phyloP scores from a whole-genome alignment of 2,888 invertebrate genomes.

The Acleris emargana region DNA sequence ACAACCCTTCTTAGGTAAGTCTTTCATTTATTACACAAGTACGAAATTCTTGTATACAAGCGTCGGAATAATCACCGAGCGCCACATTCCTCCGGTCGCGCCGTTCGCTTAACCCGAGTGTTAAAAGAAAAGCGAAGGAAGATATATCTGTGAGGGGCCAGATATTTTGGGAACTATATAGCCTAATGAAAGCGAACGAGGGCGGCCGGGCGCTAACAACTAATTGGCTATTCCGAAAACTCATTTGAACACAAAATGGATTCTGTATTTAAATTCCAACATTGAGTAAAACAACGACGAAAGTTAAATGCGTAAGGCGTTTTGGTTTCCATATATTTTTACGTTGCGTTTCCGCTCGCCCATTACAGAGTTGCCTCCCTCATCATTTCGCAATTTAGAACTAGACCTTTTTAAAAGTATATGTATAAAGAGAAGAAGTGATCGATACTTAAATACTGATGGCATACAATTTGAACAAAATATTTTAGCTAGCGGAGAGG shows the following conservation, averaged over 20 bases:
- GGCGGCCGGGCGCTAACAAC: slow-evolving; percentile 83
- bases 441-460: not conserved
- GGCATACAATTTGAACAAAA: no score
- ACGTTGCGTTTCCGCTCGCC: slow-evolving; percentile 35
- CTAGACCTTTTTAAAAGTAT: slow-evolving; percentile 7
- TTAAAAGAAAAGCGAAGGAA: slow-evolving; percentile 76
- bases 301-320: slow-evolving; percentile 76
- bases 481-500: no score
- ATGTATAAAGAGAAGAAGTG: not conserved
- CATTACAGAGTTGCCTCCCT: slow-evolving; percentile 46
- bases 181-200: slow-evolving; percentile 83
- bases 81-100: slow-evolving; percentile 46
- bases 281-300: slow-evolving; percentile 79
- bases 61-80: not conserved
- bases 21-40: not conserved
- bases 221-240: slow-evolving; percentile 84
- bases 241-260: slow-evolving; percentile 84
- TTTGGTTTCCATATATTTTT: slow-evolving; percentile 53
- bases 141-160: slow-evolving; percentile 80
- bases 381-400: slow-evolving; percentile 19
- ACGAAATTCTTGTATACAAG: not conserved
- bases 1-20: not conserved
- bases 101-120: slow-evolving; percentile 65
- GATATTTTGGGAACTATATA: slow-evolving; percentile 83
- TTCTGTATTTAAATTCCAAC: slow-evolving; percentile 83